phyloP scores from a whole-genome alignment of 1,140 invertebrate species.

The Popillia japonica region DNA sequence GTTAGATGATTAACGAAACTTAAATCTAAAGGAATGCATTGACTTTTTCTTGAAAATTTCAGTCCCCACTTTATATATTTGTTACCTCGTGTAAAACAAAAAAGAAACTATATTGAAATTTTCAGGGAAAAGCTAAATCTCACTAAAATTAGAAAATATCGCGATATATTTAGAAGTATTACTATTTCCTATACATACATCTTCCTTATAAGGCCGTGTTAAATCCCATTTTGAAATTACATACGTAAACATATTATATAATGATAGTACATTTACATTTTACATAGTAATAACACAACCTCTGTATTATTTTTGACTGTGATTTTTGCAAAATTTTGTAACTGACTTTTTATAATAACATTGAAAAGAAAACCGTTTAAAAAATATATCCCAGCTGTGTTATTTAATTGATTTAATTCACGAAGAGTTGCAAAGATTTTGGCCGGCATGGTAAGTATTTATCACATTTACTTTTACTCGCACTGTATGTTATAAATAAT shows the following conservation, averaged over 20 bases:
- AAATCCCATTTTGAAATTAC: not conserved
- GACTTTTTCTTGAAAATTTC: not conserved
- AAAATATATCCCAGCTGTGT: slow-evolving; percentile 10
- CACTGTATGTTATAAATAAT: no score
- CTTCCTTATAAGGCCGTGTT: not conserved
- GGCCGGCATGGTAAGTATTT: no score
- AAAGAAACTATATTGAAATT: not conserved
- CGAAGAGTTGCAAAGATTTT: not conserved
- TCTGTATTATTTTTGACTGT: slow-evolving; percentile 31
- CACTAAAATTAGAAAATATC: not conserved
- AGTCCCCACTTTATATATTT: no score
- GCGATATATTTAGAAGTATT: not conserved
- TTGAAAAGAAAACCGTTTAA: slow-evolving; percentile 1
- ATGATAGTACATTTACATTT: slow-evolving; percentile 16
- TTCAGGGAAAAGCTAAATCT: not conserved
- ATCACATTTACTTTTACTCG: no score
- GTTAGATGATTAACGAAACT: slow-evolving; percentile 15
- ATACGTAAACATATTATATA: slow-evolving; percentile 17
- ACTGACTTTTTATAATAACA: slow-evolving; percentile 24
- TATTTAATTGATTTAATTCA: not conserved
- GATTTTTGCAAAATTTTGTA: slow-evolving; percentile 26
- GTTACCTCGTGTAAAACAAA: no score
- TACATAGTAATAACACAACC: slow-evolving; percentile 12
- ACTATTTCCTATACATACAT: not conserved
- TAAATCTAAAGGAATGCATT: not conserved